These are phyloP conservation scores for Lophura nycthemera DNA, from an alignment of 2,113 vertebrate species.

Conservation along the genomic window DNA sequence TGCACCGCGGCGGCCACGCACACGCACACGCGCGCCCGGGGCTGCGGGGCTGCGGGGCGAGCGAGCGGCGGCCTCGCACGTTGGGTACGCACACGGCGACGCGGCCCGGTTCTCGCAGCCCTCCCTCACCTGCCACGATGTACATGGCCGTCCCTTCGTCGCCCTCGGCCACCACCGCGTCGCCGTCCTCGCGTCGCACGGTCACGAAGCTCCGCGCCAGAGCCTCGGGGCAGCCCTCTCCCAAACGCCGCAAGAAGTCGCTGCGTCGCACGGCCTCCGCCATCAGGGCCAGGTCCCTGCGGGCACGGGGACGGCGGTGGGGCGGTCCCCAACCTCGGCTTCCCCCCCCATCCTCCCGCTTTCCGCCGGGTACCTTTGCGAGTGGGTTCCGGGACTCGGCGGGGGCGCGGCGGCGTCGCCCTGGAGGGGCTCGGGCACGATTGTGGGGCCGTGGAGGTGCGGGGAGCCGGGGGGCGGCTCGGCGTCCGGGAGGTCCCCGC, in stretches of 20 bases:
- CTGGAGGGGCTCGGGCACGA: too few relatives aligned
- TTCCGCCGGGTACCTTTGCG: constrained; percentile 55
- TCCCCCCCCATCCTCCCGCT: too few relatives aligned
- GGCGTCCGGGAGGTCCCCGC: not conserved
- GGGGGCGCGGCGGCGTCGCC: constrained; percentile 70
- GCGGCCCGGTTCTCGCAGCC: too few relatives aligned
- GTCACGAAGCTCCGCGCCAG: constrained; percentile 79
- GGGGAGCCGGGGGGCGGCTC: not conserved
- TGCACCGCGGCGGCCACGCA: too few relatives aligned
- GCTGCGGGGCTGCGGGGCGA: too few relatives aligned
- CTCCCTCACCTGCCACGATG: constrained; percentile 80
- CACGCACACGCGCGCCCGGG: too few relatives aligned
- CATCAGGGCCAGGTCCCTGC: constrained; percentile 80
- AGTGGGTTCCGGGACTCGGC: constrained; percentile 69
- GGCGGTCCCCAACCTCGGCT: not conserved
- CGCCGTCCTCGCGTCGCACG: constrained; percentile 23
- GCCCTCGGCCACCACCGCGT: constrained; percentile 79
- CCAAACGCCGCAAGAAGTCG: constrained; percentile 83
- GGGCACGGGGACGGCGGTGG: not conserved
- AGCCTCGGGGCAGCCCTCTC: constrained; percentile 80
- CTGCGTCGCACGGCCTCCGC: constrained; percentile 79
- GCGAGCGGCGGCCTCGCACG: too few relatives aligned
- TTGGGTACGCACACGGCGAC: too few relatives aligned
- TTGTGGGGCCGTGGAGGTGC: too few relatives aligned
- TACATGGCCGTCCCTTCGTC: constrained; percentile 82